These are phyloP conservation scores for Drosophila willistoni DNA, from an alignment of 1,140 invertebrate genomes.

Conservation along the genomic window DNA sequence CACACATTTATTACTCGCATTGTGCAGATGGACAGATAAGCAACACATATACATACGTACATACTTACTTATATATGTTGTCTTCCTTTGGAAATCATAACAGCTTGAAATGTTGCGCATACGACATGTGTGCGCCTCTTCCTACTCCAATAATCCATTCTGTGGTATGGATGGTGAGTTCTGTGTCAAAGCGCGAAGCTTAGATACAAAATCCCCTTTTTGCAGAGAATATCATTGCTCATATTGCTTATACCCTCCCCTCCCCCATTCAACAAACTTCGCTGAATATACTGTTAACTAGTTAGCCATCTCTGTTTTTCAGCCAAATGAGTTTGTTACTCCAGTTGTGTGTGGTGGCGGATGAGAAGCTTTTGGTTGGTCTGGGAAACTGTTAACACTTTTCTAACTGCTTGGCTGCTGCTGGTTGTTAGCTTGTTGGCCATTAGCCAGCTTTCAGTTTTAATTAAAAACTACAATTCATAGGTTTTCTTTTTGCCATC, in stretches of 20 bases:
- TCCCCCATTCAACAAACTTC: no score
- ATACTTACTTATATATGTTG: neutral
- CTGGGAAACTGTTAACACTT: conserved; percentile 59
- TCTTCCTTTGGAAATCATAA: conserved; percentile 21
- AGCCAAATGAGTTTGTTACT: conserved; percentile 51
- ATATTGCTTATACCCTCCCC: conserved; percentile 34
- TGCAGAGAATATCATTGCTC: conserved; percentile 53
- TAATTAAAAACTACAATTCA: conserved; percentile 74
- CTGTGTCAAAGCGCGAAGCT: conserved; percentile 53
- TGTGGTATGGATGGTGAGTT: conserved; percentile 23
- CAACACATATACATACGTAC: neutral
- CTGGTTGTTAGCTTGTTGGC: conserved; percentile 28
- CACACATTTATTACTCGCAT: conserved; percentile 71
- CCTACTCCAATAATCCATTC: conserved; percentile 3
- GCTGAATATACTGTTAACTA: neutral
- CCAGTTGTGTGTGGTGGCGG: neutral
- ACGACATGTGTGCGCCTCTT: conserved; percentile 61
- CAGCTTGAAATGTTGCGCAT: conserved; percentile 52
- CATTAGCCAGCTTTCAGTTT: conserved; percentile 67
- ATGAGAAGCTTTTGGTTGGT: neutral
- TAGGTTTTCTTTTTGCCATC: conserved; percentile 12
- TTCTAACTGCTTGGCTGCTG: conserved; percentile 29
- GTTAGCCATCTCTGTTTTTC: conserved; percentile 24
- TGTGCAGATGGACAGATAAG: conserved; percentile 70
- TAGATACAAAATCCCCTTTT: conserved; percentile 63